Percentiles rank a stretch among this genome's conserved stretches.
Conservation (phyloP, 2,888 invertebrate species). For the Hydrotaea diabolus region DNA sequence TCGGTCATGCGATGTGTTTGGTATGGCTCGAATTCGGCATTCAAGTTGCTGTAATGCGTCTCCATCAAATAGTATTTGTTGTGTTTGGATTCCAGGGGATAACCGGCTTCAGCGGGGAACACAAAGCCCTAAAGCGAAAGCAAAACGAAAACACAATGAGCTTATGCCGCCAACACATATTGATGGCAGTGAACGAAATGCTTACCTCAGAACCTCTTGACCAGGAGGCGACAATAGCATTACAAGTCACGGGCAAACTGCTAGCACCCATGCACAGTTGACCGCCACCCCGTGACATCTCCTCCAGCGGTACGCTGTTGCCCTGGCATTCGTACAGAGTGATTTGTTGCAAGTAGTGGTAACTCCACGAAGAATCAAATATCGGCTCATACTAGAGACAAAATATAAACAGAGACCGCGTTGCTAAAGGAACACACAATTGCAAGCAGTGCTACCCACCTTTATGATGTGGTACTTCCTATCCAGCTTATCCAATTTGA, state of each 20-base stretch:
- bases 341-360: slow-evolving; percentile 84
- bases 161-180: neutral
- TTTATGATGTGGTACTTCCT: slow-evolving; percentile 84
- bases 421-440: neutral
- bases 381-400: slow-evolving; percentile 84
- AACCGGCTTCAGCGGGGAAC: slow-evolving; percentile 86
- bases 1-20: slow-evolving; percentile 80
- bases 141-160: slow-evolving; percentile 16
- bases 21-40: slow-evolving; percentile 74
- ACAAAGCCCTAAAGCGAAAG: slow-evolving; percentile 82
- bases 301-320: slow-evolving; percentile 81
- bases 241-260: slow-evolving; percentile 82
- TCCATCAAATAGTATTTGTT: slow-evolving; percentile 85
- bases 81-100: slow-evolving; percentile 83
- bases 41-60: slow-evolving; percentile 85
- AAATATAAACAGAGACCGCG: slow-evolving; percentile 17
- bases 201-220: slow-evolving; percentile 84
- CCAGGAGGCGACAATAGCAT: slow-evolving; percentile 85
- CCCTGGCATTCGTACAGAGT: slow-evolving; percentile 86
- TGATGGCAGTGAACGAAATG: neutral
- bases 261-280: slow-evolving; percentile 82
- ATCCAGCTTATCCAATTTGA: slow-evolving; percentile 83
- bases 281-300: slow-evolving; percentile 82
- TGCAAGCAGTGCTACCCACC: slow-evolving; percentile 80
- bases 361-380: slow-evolving; percentile 82